Evolutionary conservation across 2,888 invertebrate species (phyloP), one percentile per base, ranked within the genome.

Genomic region (Isotomurus palustris): DNA sequence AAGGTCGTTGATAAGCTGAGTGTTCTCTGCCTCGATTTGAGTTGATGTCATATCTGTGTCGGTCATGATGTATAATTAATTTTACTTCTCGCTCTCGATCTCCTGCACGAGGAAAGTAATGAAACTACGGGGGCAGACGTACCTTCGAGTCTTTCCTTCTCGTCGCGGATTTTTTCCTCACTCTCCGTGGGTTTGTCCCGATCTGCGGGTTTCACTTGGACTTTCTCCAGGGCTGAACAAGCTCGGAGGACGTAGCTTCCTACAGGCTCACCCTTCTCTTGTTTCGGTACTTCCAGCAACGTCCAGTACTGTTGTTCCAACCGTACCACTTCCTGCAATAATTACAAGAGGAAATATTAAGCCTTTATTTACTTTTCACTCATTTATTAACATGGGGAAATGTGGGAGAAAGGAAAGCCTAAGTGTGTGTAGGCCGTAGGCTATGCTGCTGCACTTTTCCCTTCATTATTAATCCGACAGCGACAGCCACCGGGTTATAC

Each of bases 221-320:
- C 88, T 77, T 90, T 91, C 76, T 92, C 91, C 86, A 92, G 88
- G 70, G 91, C 90, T 58, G 90, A 83, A 74, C 91, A 92, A 4
- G 91, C 91, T 61, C 92, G 82, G 71, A 92, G 81, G 44, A 94
- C 93, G 76, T 92, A 94, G 8, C 87, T 88, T 49, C 89, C 90
- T 19, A 93, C 91, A 2, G 92, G 91, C 78, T 94, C 93, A 71
- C 91, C 91, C 74, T 92, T 91, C 75, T 93, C 92, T 75, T 94
- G 93, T 63, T 88, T 86, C 35, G 93, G 93, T 59, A 94, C 89
- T 76, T 93, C 93, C 58, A 94, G 88, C 72, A 94, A 77, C 6
- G 91, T 88, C 93, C 93, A 93, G 78, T 93, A 92, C 74, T 92
- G 89, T 6, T 91, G 89, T 78, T 92, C 92, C 73, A 92, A 79